phyloP scores from a whole-genome alignment of 23 tunicate genomes.

The Diplosoma virens region DNA sequence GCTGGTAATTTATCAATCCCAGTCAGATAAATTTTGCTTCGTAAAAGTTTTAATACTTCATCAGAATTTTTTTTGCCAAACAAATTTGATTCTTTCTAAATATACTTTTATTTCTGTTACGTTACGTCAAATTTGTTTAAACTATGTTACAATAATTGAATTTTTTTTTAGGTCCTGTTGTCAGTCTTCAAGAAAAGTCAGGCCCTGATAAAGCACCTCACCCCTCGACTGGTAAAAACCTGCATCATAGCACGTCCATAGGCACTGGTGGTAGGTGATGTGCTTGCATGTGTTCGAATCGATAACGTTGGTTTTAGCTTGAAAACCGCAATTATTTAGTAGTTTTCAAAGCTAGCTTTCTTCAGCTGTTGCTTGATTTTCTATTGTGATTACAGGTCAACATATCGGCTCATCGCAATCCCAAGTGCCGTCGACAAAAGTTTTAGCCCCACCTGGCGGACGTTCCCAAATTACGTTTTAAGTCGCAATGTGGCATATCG shows the following conservation, averaged over 20 bases:
- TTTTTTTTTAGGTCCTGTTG: too few species aligned
- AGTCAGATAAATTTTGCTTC: too few species aligned
- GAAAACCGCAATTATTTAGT: not conserved
- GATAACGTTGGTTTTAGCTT: not conserved
- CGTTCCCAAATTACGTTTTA: conserved; percentile 50
- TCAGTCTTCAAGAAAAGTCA: not conserved
- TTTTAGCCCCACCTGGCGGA: conserved; percentile 82
- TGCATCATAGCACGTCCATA: conserved; percentile 75
- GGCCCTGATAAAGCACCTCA: conserved; percentile 1
- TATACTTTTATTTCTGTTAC: not conserved
- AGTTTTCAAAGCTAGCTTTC: too few species aligned
- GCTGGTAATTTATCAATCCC: conserved; percentile 28
- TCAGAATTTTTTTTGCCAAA: not conserved
- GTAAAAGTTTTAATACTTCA: too few species aligned
- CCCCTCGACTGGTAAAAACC: conserved; percentile 13
- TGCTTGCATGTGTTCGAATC: not conserved
- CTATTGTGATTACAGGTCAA: conserved; percentile 28
- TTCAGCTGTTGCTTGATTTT: not conserved
- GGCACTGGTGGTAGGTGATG: conserved; percentile 43
- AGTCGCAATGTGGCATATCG: too few species aligned
- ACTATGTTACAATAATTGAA: too few species aligned
- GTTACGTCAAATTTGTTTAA: too few species aligned
- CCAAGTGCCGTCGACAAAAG: conserved; percentile 43
- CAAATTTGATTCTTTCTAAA: too few species aligned
- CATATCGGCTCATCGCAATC: conserved; percentile 38